A percentile compares a stretch with the other conserved stretches of the same genome.
phyloP scores from a whole-genome alignment of 2,888 invertebrate species.

The Congeria kusceri region DNA sequence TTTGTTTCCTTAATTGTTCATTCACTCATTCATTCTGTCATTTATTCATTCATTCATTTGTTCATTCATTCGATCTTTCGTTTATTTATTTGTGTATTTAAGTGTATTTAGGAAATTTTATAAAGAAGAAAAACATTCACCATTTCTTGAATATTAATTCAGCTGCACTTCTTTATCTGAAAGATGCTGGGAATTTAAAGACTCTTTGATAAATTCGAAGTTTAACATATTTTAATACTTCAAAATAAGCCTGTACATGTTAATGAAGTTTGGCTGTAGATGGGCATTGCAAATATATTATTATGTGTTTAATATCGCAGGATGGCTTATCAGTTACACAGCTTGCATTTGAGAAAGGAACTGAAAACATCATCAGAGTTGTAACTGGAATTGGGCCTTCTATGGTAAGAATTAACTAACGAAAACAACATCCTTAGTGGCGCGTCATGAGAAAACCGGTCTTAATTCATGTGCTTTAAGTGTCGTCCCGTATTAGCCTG shows the following conservation, averaged over 20 bases:
- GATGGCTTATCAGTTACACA: conserved; percentile 76
- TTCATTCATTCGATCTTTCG: too few relatives aligned
- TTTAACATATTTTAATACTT: neutral
- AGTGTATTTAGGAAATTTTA: too few relatives aligned
- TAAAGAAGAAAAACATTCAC: too few relatives aligned
- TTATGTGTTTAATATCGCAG: conserved; percentile 59
- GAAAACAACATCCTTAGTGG: too few relatives aligned
- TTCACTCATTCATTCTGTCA: too few relatives aligned
- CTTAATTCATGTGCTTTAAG: too few relatives aligned
- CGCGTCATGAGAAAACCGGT: too few relatives aligned
- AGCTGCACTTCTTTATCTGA: neutral
- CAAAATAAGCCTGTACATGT: neutral
- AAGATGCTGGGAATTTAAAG: neutral
- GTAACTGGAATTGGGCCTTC: conserved; percentile 79
- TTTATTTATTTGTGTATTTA: too few relatives aligned
- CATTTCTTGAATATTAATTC: neutral
- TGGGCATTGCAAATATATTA: neutral
- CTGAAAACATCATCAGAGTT: conserved; percentile 80
- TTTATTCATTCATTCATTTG: too few relatives aligned
- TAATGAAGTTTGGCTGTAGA: neutral
- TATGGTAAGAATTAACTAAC: conserved; percentile 80
- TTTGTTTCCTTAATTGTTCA: too few relatives aligned
- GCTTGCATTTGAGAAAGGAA: conserved; percentile 77
- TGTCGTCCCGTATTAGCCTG: too few relatives aligned
- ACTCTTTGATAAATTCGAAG: neutral